A percentile compares a stretch with the other conserved stretches of the same genome.
These are phyloP conservation scores for Mya arenaria DNA, from an alignment of 1,140 invertebrate genomes.

Conservation along the genomic window DNA sequence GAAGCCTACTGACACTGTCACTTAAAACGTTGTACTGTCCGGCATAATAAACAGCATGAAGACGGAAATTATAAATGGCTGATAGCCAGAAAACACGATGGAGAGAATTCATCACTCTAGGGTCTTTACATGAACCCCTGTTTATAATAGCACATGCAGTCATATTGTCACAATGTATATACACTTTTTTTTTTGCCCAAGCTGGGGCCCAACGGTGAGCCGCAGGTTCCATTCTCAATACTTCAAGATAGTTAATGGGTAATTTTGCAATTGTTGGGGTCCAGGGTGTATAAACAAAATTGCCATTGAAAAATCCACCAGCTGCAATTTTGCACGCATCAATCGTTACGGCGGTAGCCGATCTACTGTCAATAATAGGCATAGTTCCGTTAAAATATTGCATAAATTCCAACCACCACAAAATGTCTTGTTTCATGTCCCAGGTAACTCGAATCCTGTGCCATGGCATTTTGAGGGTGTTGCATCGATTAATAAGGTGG, in stretches of 20 bases:
- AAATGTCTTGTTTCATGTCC: background rate
- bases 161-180: slow-evolving; percentile 19
- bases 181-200: background rate
- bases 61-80: background rate
- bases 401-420: slow-evolving; percentile 34
- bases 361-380: background rate
- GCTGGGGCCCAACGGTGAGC: background rate
- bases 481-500: background rate
- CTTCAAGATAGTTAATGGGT: background rate
- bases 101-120: background rate
- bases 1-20: background rate
- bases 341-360: background rate
- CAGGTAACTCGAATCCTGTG: slow-evolving; percentile 1
- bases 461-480: background rate
- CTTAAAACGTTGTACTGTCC: background rate
- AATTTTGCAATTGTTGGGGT: background rate
- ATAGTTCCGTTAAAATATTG: slow-evolving; percentile 2
- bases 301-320: background rate
- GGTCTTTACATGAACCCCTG: background rate
- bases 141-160: slow-evolving; percentile 4
- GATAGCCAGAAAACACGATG: slow-evolving; percentile 3
- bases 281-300: background rate
- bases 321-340: slow-evolving; percentile 16
- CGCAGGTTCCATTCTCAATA: background rate
- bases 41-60: slow-evolving; percentile 1